Percentiles rank a stretch among this genome's conserved stretches.
phyloP scores from a whole-genome alignment of 2,888 invertebrate genomes.

The Yponomeuta plumbellus region DNA sequence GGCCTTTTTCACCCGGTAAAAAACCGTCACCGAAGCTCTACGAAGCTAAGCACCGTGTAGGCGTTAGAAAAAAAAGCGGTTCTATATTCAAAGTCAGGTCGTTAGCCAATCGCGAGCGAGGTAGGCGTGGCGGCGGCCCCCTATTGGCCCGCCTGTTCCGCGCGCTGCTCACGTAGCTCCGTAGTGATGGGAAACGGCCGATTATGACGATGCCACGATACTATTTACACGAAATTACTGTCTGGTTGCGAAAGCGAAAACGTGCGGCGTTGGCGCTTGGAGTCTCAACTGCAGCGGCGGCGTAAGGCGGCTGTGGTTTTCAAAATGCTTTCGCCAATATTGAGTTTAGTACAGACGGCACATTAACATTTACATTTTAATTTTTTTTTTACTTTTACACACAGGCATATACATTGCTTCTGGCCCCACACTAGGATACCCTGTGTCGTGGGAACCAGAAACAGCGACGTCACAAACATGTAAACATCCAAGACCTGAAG shows the following conservation, averaged over 20 bases:
- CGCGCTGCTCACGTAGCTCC: constrained; percentile 15
- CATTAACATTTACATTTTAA: too few relatives aligned
- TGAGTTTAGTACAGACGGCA: too few relatives aligned
- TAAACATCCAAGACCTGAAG: too few relatives aligned
- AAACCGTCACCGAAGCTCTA: neutral
- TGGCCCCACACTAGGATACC: too few relatives aligned
- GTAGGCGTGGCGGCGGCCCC: constrained; percentile 62
- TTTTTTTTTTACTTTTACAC: too few relatives aligned
- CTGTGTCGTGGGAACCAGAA: too few relatives aligned
- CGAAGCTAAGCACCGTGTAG: constrained; percentile 53
- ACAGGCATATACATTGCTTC: too few relatives aligned
- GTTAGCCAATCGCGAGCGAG: constrained; percentile 60
- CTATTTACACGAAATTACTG: constrained; percentile 30
- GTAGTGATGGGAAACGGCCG: constrained; percentile 28
- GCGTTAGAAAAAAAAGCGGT: constrained; percentile 72
- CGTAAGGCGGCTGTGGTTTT: too few relatives aligned
- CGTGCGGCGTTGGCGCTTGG: neutral
- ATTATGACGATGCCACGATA: constrained; percentile 49
- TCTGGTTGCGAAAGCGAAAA: constrained; percentile 11
- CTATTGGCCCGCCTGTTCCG: constrained; percentile 48
- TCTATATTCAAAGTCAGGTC: constrained; percentile 71
- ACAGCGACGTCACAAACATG: too few relatives aligned
- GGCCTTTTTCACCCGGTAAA: neutral
- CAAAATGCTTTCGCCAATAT: too few relatives aligned
- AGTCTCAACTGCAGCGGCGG: neutral